Conservation (phyloP, 2,888 invertebrate genomes). For the Carterocephalus palaemon region DNA sequence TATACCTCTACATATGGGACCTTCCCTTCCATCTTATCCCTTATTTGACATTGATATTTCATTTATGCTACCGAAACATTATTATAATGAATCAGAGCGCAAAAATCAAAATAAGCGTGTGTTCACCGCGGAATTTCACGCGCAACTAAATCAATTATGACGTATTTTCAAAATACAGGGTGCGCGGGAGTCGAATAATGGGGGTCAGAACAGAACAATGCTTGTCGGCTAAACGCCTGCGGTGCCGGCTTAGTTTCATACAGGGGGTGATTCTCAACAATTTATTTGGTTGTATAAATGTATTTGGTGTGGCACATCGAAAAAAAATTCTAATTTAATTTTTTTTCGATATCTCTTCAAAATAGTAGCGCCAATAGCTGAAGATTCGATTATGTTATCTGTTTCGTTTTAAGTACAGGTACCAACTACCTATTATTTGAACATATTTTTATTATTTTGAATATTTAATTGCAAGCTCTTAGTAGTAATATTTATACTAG, state of each 20-base stretch:
- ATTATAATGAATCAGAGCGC: constrained; percentile 49
- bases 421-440: too few species aligned
- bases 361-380: too few species aligned
- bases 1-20: too few species aligned
- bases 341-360: too few species aligned
- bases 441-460: too few species aligned
- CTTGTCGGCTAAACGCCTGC: constrained; percentile 74
- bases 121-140: constrained; percentile 58
- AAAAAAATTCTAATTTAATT: constrained; percentile 1
- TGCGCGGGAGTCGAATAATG: constrained; percentile 34
- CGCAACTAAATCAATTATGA: constrained; percentile 71
- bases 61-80: constrained; percentile 26
- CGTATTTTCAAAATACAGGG: constrained; percentile 43
- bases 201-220: constrained; percentile 58
- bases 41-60: constrained; percentile 17
- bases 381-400: too few species aligned
- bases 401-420: too few species aligned
- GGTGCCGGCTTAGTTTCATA: constrained; percentile 61
- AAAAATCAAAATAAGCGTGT: constrained; percentile 45
- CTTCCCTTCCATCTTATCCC: too few species aligned
- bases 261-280: constrained; percentile 40
- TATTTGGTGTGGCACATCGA: too few species aligned
- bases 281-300: too few species aligned
- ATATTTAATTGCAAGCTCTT: too few species aligned
- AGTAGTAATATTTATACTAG: too few species aligned